Conservation (phyloP, 2,113 vertebrate species). For the Oryzias melastigma region DNA sequence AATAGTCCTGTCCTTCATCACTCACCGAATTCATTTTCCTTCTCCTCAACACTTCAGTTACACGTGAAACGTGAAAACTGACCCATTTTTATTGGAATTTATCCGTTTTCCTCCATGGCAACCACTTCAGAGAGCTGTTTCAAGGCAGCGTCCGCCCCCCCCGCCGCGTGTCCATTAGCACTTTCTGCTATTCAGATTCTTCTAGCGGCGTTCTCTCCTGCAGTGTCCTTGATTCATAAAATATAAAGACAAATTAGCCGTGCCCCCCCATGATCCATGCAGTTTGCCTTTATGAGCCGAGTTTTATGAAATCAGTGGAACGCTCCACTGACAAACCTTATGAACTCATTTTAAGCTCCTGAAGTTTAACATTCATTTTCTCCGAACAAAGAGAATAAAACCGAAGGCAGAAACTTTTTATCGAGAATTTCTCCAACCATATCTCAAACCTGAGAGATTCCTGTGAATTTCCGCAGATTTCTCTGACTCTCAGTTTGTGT, state of each 20-base stretch:
- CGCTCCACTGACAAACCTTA: not conserved
- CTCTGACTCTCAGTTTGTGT: not conserved
- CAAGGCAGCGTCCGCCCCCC: constrained; percentile 29
- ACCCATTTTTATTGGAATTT: constrained; percentile 43
- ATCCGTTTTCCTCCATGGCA: constrained; percentile 43
- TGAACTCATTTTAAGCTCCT: constrained; percentile 9
- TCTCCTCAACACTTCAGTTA: not conserved
- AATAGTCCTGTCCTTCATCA: not conserved
- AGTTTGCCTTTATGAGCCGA: constrained; percentile 5
- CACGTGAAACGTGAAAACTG: constrained; percentile 12
- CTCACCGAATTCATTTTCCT: constrained; percentile 4
- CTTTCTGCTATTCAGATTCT: constrained; percentile 46
- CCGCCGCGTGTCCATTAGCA: constrained; percentile 50
- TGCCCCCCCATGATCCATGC: constrained; percentile 1
- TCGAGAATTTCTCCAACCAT: not conserved
- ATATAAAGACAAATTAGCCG: constrained; percentile 36
- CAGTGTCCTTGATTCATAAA: constrained; percentile 37
- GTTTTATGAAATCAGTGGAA: constrained; percentile 1
- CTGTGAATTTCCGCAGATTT: not conserved
- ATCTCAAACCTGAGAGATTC: too few relatives aligned
- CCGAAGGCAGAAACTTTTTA: not conserved
- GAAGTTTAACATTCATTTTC: not conserved
- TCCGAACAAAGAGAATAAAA: not conserved
- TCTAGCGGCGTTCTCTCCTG: constrained; percentile 17
- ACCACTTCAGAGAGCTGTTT: constrained; percentile 36